Evolutionary conservation across 2,797 vertebrate genomes (phyloP).

Genomic region (Sebastes aleutianus): DNA sequence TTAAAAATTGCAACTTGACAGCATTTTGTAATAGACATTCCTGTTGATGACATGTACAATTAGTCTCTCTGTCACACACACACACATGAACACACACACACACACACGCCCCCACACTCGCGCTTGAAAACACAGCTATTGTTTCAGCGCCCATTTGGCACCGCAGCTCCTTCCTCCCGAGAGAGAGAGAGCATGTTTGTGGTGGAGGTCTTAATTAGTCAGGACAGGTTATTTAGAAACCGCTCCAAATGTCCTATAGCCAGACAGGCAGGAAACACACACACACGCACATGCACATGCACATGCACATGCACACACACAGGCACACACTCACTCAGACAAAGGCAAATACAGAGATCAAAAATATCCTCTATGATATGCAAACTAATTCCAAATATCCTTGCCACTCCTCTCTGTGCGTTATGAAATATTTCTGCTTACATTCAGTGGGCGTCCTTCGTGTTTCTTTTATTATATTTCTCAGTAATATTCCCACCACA

Average conservation of each 20-base stretch:
- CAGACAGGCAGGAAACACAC: slow-evolving; percentile 3
- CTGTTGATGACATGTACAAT: neutral
- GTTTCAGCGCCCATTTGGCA: slow-evolving; percentile 52
- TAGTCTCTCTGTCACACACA: neutral
- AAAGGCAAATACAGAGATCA: neutral
- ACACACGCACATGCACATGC: slow-evolving; percentile 1
- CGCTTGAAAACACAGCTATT: slow-evolving; percentile 20
- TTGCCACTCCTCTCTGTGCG: neutral
- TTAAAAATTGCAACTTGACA: neutral
- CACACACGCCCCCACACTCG: neutral
- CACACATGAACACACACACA: slow-evolving; percentile 6
- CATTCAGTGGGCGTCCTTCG: neutral
- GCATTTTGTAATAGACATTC: neutral
- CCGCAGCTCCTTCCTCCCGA: slow-evolving; percentile 30
- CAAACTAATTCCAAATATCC: slow-evolving; percentile 1
- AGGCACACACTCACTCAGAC: neutral
- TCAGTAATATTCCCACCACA: slow-evolving; percentile 9
- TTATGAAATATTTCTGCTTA: slow-evolving; percentile 7
- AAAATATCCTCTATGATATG: neutral
- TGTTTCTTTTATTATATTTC: slow-evolving; percentile 11
- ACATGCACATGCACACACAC: slow-evolving; percentile 1
- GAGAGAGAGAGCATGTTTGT: slow-evolving; percentile 50
- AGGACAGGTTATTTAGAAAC: slow-evolving; percentile 69
- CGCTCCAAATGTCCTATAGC: slow-evolving; percentile 47
- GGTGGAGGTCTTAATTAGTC: slow-evolving; percentile 72